A percentile compares a stretch with the other conserved stretches of the same genome.
phyloP scores from a whole-genome alignment of 2,113 vertebrate species.

The Chlorodrepanis virens region DNA sequence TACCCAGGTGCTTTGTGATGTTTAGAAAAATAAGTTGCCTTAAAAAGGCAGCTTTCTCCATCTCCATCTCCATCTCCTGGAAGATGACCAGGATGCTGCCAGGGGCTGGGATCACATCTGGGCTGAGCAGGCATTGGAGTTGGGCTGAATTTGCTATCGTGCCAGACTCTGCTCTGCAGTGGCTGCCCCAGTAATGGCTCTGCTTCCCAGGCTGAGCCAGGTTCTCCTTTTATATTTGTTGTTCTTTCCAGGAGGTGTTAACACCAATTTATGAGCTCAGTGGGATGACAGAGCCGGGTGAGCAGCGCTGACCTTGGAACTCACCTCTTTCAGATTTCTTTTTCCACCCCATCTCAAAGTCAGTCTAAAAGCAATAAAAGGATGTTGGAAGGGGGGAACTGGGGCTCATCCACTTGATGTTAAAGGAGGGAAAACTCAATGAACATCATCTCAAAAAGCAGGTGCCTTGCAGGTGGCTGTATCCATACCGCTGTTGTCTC shows the following conservation, averaged over 20 bases:
- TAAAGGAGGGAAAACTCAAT: background rate
- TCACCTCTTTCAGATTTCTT: background rate
- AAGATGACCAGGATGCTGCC: background rate
- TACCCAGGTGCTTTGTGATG: background rate
- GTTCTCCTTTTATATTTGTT: background rate
- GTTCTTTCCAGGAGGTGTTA: background rate
- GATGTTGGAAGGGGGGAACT: background rate
- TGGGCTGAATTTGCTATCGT: background rate
- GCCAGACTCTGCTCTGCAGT: background rate
- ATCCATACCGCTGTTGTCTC: fast-evolving
- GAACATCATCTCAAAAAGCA: background rate
- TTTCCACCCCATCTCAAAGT: background rate
- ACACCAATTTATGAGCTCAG: constrained; percentile 31
- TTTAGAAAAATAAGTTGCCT: background rate
- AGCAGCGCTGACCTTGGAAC: background rate
- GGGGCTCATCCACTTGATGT: background rate
- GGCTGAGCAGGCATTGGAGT: background rate
- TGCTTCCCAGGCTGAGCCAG: background rate
- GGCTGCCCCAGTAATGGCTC: background rate
- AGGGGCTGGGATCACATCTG: background rate
- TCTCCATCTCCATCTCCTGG: background rate
- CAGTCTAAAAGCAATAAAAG: background rate
- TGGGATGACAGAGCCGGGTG: background rate
- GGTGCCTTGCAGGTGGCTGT: fast-evolving
- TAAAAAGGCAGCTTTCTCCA: background rate